Percentiles rank a stretch among this genome's conserved stretches.
Evolutionary conservation across 2,113 vertebrate genomes (phyloP).

Genomic region (Spermophilus dauricus): DNA sequence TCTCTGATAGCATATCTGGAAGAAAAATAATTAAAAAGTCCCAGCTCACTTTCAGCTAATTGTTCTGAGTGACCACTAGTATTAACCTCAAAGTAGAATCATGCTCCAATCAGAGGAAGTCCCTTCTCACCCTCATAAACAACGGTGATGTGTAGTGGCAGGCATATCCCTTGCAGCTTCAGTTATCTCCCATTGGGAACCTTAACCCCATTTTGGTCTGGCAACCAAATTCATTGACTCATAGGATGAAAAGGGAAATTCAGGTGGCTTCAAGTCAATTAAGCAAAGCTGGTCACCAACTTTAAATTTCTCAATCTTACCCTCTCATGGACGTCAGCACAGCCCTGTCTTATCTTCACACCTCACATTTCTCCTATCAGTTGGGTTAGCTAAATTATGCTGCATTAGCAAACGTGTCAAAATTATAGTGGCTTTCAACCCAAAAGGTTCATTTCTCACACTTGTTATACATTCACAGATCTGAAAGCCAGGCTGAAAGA

Average conservation of each 20-base stretch:
- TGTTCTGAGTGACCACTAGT: constrained; percentile 77
- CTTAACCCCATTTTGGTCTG: background rate
- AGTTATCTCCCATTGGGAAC: background rate
- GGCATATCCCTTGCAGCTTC: background rate
- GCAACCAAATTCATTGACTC: background rate
- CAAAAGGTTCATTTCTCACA: background rate
- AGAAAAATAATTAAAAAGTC: constrained; percentile 79
- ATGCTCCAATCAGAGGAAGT: background rate
- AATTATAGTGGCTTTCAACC: background rate
- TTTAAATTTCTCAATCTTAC: background rate
- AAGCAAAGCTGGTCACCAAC: background rate
- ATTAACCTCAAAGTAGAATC: constrained; percentile 63
- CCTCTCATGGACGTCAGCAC: background rate
- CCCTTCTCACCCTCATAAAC: background rate
- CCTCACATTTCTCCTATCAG: background rate
- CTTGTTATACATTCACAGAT: background rate
- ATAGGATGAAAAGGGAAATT: constrained; percentile 23
- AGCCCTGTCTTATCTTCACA: background rate
- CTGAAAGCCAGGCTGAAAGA: background rate
- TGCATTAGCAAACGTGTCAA: constrained; percentile 9
- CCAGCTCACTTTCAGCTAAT: constrained; percentile 81
- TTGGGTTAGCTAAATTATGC: constrained; percentile 25
- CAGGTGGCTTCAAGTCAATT: background rate
- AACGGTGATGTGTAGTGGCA: background rate
- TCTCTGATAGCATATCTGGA: constrained; percentile 74